A percentile compares a stretch with the other conserved stretches of the same genome.
Evolutionary conservation across 2,888 invertebrate species (phyloP).

Genomic region (Eupsilia transversa): DNA sequence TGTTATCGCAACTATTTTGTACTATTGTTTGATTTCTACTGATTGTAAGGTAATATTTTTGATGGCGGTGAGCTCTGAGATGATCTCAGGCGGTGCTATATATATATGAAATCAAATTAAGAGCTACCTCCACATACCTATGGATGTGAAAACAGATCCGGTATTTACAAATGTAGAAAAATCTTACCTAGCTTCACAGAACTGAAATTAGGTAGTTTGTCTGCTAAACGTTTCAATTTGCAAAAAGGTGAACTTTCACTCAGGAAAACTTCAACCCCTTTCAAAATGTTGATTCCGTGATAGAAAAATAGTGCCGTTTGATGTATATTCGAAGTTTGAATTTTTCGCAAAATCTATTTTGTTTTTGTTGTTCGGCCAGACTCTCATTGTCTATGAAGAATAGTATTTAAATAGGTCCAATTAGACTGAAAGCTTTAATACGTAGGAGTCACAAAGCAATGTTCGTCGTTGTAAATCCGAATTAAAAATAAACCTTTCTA

Average conservation of each 20-base stretch:
- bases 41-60: conserved; percentile 34
- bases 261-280: not conserved
- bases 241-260: conserved; percentile 2
- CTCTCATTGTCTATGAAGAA: conserved; percentile 18
- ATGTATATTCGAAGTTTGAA: conserved; percentile 12
- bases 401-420: conserved; percentile 15
- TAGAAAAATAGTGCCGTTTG: not conserved
- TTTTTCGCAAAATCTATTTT: not conserved
- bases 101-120: not conserved
- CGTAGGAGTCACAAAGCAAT: conserved; percentile 40
- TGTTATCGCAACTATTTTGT: conserved; percentile 62
- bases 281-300: not conserved
- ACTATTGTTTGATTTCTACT: conserved; percentile 57
- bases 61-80: not conserved
- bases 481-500: conserved; percentile 50
- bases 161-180: not conserved
- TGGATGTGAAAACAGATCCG: not conserved
- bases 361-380: conserved; percentile 1
- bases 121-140: not conserved
- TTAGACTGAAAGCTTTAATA: conserved; percentile 16
- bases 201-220: not conserved
- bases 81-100: not conserved
- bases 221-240: not conserved
- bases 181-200: not conserved
- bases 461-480: conserved; percentile 23